phyloP scores from a whole-genome alignment of 2,797 vertebrate species.

The Labroides dimidiatus region DNA sequence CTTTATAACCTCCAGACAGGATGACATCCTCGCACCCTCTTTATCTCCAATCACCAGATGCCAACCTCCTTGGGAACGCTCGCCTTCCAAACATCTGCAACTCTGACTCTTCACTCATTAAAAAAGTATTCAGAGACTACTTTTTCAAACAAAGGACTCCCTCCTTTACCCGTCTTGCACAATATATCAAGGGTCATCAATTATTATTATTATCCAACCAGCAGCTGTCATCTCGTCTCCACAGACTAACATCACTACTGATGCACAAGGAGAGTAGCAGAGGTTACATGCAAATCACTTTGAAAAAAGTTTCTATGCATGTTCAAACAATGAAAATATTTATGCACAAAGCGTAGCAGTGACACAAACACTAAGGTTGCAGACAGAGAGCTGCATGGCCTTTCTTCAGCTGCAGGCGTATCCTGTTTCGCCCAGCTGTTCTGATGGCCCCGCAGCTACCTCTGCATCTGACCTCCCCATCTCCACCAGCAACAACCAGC shows the following conservation, averaged over 20 bases:
- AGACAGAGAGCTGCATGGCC: constrained; percentile 43
- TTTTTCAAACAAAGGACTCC: no score
- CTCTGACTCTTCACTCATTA: no score
- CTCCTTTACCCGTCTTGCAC: no score
- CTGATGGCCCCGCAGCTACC: constrained; percentile 62
- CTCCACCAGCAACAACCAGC: constrained; percentile 51
- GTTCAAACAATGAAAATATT: constrained; percentile 46
- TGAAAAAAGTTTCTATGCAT: constrained; percentile 27
- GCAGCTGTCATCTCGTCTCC: constrained; percentile 35
- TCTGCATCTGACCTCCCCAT: constrained; percentile 71
- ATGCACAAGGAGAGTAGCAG: constrained; percentile 33
- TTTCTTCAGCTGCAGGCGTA: constrained; percentile 60
- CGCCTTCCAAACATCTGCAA: no score
- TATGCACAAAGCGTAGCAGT: constrained; percentile 30
- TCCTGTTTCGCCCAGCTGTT: constrained; percentile 69
- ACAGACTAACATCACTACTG: constrained; percentile 7
- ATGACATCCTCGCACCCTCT: no score
- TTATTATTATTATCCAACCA: constrained; percentile 39
- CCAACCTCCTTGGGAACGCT: no score
- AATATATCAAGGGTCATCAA: no score
- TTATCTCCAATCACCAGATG: no score
- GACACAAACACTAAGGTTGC: constrained; percentile 26
- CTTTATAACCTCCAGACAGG: no score
- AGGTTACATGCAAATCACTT: constrained; percentile 55
- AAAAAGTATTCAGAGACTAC: no score